Base-by-base conservation (phyloP, 2,888 invertebrate genomes). In the Cantharis rustica region DNA sequence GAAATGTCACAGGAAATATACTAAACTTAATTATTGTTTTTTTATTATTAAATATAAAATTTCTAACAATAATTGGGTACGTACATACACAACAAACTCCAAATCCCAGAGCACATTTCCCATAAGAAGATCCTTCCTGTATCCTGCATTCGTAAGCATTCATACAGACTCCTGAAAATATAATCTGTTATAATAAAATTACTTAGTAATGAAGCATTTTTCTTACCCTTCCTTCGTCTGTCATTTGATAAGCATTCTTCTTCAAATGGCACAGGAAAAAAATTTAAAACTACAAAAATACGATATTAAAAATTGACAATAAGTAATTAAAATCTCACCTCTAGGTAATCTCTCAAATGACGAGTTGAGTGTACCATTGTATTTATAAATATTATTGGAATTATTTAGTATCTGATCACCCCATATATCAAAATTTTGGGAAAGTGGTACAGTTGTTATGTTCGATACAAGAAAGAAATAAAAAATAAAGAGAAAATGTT, bases 41-140 rank as follows among this genome's bases (percentile, higher is more conserved):
- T 23, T 11, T 9, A 20, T 20, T 20, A 10, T 3, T 11, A 0
- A 27, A 27, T 27, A 3, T 10, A 27, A 27, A 27, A 27, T 11
- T 10, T 31, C 3, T 13, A 31, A 70, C 17, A 17, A 47, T 61
- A 23, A 70, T 61, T 16, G 16, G 17, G 16, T 82, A 93, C 95
- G 93, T 87, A 95, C 95, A 95, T 73, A 95, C 92, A 87, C 96
- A 96, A 85, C 96, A 96, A 10, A 95, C 95, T 0, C 96, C 96
- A 80, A 96, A 94, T 10, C 96, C 95, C 79, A 94, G 91, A 0
- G 95, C 95, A 84, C 96, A 96, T 82, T 93, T 92, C 0, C 96
- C 96, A 61, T 92, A 91, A 0, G 95, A 92, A 81, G 88, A 87
- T n/a, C 91, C 91, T 73, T 93, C 93, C 83, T 95, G 91, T 84